Evolutionary conservation across 2,797 vertebrate genomes (phyloP).

Genomic region (Sebastes taczanowskii): DNA sequence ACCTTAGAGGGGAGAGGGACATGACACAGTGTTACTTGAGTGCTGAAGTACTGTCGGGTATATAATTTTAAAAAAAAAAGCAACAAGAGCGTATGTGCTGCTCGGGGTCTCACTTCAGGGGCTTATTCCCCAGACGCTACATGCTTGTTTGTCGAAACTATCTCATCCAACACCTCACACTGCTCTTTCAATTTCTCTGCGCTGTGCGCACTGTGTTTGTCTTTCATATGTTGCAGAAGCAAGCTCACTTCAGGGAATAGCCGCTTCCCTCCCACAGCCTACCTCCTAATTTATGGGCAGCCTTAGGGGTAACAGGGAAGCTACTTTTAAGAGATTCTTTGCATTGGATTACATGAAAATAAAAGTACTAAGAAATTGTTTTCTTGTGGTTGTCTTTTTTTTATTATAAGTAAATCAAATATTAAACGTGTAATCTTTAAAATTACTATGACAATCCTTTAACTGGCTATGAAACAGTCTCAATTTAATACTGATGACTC

Average conservation of each 20-base stretch:
- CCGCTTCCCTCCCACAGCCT: background rate
- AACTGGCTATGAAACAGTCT: too few relatives aligned
- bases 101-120: constrained; percentile 27
- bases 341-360: background rate
- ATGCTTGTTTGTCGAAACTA: constrained; percentile 57
- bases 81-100: constrained; percentile 12
- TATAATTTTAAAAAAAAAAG: constrained; percentile 16
- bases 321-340: background rate
- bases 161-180: constrained; percentile 56
- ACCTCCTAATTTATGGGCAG: background rate
- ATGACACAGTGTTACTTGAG: background rate
- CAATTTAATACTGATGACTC: too few relatives aligned
- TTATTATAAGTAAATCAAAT: too few relatives aligned
- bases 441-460: fast-evolving
- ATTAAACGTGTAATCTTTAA: too few relatives aligned
- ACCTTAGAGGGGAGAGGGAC: background rate
- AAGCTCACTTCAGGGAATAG: constrained; percentile 47
- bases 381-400: too few relatives aligned
- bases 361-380: background rate
- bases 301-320: background rate
- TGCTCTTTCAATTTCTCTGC: constrained; percentile 62
- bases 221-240: constrained; percentile 55
- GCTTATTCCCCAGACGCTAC: constrained; percentile 19
- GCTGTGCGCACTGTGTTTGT: constrained; percentile 33
- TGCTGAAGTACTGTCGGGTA: constrained; percentile 8